phyloP scores from a whole-genome alignment of 2,888 invertebrate species.

The Pinctada fucata region DNA sequence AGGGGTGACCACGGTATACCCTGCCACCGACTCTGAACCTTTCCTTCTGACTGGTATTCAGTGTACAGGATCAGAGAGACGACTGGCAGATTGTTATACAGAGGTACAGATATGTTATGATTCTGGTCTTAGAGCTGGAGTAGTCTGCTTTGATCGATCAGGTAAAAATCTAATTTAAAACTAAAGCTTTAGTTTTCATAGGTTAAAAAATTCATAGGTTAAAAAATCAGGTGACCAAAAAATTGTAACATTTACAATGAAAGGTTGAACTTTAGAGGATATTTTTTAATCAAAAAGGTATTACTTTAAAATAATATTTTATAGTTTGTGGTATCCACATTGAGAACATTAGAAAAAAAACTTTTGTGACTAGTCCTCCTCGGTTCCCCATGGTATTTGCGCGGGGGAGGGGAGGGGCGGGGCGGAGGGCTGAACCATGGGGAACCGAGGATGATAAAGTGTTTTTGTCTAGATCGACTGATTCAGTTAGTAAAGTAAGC shows the following conservation, averaged over 20 bases:
- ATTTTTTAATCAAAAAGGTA: background rate
- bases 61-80: slow-evolving; percentile 53
- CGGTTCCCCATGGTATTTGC: no score
- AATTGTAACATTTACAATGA: background rate
- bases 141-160: slow-evolving; percentile 50
- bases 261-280: no score
- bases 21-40: slow-evolving; percentile 38
- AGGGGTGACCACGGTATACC: slow-evolving; percentile 47
- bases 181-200: background rate
- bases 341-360: no score
- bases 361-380: no score
- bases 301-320: no score
- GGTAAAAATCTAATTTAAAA: slow-evolving; percentile 28
- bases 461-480: no score
- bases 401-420: no score
- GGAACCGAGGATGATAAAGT: no score
- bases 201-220: background rate
- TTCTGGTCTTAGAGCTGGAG: slow-evolving; percentile 42
- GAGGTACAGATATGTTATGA: slow-evolving; percentile 43
- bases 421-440: no score
- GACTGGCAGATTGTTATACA: slow-evolving; percentile 44
- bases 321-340: no score
- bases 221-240: background rate
- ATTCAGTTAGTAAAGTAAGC: no score
- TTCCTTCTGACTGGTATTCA: slow-evolving; percentile 46